Evolutionary conservation across 2,888 invertebrate species (phyloP).

Genomic region (Latrodectus elegans): DNA sequence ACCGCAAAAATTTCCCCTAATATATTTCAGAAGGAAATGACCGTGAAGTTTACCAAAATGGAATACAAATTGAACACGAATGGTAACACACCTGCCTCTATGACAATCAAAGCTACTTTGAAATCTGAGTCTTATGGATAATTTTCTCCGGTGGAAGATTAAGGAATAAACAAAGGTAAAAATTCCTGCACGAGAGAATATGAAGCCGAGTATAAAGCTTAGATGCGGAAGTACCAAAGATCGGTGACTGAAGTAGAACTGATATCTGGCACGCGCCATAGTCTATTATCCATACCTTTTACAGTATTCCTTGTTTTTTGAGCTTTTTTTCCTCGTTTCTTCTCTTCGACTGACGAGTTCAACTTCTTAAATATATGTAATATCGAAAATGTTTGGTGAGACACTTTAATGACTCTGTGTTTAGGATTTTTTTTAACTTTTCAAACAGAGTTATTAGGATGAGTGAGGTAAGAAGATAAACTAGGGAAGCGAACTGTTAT

Average conservation of each 20-base stretch:
- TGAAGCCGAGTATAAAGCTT: background rate
- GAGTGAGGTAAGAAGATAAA: no score
- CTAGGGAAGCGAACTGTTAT: no score
- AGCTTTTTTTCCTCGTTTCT: background rate
- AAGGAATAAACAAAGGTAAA: background rate
- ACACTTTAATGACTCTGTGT: no score
- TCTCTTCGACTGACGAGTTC: background rate
- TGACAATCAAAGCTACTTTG: background rate
- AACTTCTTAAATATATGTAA: no score
- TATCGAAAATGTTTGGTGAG: no score
- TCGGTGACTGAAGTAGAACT: background rate
- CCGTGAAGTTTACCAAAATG: no score
- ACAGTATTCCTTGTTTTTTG: background rate
- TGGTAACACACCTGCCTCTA: background rate
- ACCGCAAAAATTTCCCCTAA: no score
- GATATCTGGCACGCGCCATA: background rate
- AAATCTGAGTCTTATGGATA: background rate
- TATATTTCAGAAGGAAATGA: no score
- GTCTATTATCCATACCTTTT: background rate
- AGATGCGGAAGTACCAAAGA: background rate
- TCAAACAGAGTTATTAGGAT: no score
- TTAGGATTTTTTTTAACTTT: no score
- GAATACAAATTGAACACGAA: no score
- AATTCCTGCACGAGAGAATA: background rate
- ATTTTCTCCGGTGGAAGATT: background rate